Evolutionary conservation across 2,113 vertebrate species (phyloP).

Genomic region (Platycercus adscitus): DNA sequence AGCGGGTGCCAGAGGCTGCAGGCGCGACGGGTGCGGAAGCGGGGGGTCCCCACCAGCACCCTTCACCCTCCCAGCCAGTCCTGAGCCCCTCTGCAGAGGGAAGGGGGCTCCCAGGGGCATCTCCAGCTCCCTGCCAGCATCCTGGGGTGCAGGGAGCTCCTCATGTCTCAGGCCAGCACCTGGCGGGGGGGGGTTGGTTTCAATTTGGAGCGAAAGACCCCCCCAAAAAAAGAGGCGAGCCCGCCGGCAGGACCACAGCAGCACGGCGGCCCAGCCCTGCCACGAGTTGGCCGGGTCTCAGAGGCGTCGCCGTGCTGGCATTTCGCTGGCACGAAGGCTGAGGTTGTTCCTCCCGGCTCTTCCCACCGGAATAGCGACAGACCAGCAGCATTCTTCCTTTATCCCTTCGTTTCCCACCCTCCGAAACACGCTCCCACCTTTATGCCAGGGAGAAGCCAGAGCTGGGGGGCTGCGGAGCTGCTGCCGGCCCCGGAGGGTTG

Average conservation of each 20-base stretch:
- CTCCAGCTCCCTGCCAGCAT: too few relatives aligned
- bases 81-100: too few relatives aligned
- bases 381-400: background rate
- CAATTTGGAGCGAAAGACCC: background rate
- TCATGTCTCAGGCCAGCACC: background rate
- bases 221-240: background rate
- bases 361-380: background rate
- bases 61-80: background rate
- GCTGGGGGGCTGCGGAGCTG: background rate
- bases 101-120: background rate
- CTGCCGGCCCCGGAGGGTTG: background rate
- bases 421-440: background rate
- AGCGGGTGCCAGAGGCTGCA: background rate
- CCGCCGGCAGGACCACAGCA: background rate
- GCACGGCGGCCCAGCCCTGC: background rate
- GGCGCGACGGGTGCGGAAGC: fast-evolving
- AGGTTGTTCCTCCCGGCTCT: background rate
- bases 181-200: background rate
- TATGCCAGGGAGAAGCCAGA: background rate
- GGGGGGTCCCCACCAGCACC: background rate
- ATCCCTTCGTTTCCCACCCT: background rate
- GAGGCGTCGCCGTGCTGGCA: background rate
- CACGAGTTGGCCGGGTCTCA: background rate
- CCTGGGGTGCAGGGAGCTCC: background rate
- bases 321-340: background rate